Base-by-base conservation (phyloP, 2,113 vertebrate species). In the Neotragus pygmaeus region DNA sequence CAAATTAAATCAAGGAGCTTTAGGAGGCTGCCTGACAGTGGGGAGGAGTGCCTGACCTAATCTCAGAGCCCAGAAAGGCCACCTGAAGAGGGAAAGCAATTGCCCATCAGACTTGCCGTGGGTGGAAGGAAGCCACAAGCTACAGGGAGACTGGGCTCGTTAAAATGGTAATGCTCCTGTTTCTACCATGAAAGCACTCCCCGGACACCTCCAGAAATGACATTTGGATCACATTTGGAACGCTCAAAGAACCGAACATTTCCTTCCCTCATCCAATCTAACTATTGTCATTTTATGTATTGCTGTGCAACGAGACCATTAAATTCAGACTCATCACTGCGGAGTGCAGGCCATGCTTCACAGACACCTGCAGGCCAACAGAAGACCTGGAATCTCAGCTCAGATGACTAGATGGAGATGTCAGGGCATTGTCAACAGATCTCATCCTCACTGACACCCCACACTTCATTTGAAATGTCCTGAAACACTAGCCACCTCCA, bases 71-170 rank as follows among this genome's bases (percentile, higher is more conserved):
- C 97, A 97, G 95, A 86, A 94, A 97, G 97, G 96, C 88, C 95
- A 97, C 96, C 98, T 98, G 95, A 95, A 97, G 91, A 97, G 97
- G n/a, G 49, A 95, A 96, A 96, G 97, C 98, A 97, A 98, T 98
- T 98, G 97, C 77, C 89, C 97, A 97, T 96, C 96, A 97, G 8
- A 90, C 94, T 95, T 98, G 97, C 96, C 66, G 49, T 95, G 82
- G 97, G 97, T 98, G 97, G 98, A 94, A 97, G 98, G 94, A 98
- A 98, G 58, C 62, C 92, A 94, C 97, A 98, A 98, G 98, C 98
- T 98, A 98, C 97, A 97, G 97, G 98, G 98, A 96, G 93, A 97
- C 92, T 16, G 27, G 95, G 92, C 96, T 97, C 92, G n/a, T 98
- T 98, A 97, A 98, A 97, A 97, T 66, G 93, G 93, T 97, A 97